Conservation (phyloP, 2,797 vertebrate genomes). For the Catharus ustulatus region DNA sequence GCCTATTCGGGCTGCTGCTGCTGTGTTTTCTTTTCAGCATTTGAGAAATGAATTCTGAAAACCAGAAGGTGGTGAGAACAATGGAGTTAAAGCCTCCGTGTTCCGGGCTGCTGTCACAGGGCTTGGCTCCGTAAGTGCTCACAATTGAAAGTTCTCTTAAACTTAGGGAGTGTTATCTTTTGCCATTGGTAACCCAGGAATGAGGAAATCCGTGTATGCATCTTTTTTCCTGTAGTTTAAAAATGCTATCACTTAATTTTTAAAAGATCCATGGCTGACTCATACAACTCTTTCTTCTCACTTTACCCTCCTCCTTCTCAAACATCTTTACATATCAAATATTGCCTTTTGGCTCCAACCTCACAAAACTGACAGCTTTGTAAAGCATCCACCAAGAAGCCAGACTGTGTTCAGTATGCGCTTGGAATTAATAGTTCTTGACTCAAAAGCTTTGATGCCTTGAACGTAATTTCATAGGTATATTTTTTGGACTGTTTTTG, state of each 20-base stretch:
- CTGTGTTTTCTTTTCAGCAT: not conserved
- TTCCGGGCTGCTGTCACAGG: not conserved
- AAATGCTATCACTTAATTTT: slow-evolving; percentile 49
- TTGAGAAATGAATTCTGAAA: not conserved
- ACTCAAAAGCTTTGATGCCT: slow-evolving; percentile 41
- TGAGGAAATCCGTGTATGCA: not conserved
- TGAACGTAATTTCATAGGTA: slow-evolving; percentile 39
- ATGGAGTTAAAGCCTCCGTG: not conserved
- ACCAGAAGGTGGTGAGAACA: slow-evolving; percentile 36
- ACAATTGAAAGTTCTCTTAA: slow-evolving; percentile 17
- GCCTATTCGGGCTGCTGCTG: not conserved
- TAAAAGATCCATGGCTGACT: slow-evolving; percentile 47
- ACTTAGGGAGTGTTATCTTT: not conserved
- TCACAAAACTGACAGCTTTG: slow-evolving; percentile 62
- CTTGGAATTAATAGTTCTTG: slow-evolving; percentile 61
- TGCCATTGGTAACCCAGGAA: not conserved
- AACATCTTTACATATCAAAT: slow-evolving; percentile 65
- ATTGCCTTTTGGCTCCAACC: slow-evolving; percentile 61
- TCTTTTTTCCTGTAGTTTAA: slow-evolving; percentile 24
- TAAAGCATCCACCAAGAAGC: slow-evolving; percentile 39
- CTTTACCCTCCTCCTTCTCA: slow-evolving; percentile 56
- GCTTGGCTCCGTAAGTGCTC: not conserved
- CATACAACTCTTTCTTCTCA: slow-evolving; percentile 46
- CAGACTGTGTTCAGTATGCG: slow-evolving; percentile 49
- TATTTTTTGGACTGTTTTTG: not conserved